Conservation (phyloP, 2,888 invertebrate genomes). For the Megamerina dolium region DNA sequence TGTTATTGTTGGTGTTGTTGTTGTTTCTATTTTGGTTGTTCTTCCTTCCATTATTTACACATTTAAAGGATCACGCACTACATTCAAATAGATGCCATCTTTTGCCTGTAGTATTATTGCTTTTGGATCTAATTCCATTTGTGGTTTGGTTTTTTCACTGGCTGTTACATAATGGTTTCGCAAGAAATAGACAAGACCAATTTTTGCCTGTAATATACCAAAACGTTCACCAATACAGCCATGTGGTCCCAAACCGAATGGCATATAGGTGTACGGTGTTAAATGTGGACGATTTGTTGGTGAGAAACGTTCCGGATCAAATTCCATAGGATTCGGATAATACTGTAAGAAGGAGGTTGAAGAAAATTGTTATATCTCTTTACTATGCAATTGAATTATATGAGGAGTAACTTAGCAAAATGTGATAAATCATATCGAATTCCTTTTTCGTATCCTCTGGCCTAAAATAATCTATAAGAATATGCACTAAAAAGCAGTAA, state of each 20-base stretch:
- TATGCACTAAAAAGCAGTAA: too few species aligned
- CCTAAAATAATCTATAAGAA: too few species aligned
- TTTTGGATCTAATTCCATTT: slow-evolving; percentile 39
- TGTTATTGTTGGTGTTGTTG: too few species aligned
- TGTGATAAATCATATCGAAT: too few species aligned
- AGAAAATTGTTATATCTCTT: too few species aligned
- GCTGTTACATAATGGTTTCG: slow-evolving; percentile 41
- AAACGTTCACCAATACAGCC: slow-evolving; percentile 49
- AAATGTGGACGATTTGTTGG: slow-evolving; percentile 37
- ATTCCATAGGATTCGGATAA: slow-evolving; percentile 41
- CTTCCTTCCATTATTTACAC: too few species aligned
- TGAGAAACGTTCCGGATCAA: slow-evolving; percentile 47
- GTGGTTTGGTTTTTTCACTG: slow-evolving; percentile 31
- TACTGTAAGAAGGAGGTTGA: too few species aligned
- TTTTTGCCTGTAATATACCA: slow-evolving; percentile 43
- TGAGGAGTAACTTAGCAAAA: too few species aligned
- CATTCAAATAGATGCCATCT: slow-evolving; percentile 41
- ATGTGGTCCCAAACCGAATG: slow-evolving; percentile 47
- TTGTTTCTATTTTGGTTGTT: too few species aligned
- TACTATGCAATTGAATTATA: too few species aligned
- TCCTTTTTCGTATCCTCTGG: too few species aligned
- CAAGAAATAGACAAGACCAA: slow-evolving; percentile 43
- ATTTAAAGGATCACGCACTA: slow-evolving; percentile 37
- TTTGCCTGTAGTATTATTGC: slow-evolving; percentile 42
- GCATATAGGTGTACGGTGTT: slow-evolving; percentile 44